Percentiles rank a stretch among this genome's conserved stretches.
Conservation (phyloP, 2,797 vertebrate species). For the Syngnathus acus region DNA sequence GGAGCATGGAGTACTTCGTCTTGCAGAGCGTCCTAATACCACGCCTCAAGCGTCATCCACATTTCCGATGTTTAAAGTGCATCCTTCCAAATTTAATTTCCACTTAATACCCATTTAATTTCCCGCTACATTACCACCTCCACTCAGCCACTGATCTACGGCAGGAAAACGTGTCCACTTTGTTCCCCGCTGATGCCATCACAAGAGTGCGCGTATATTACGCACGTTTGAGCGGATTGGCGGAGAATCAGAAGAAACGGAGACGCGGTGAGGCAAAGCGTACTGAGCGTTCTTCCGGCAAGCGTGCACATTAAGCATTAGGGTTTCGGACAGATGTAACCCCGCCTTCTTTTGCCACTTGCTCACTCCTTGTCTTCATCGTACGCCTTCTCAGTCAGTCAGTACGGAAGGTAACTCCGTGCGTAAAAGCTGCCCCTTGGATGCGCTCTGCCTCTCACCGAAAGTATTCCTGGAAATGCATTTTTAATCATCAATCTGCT, state of each 20-base stretch:
- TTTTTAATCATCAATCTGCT: not conserved
- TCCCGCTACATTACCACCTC: not conserved
- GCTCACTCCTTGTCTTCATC: constrained; percentile 25
- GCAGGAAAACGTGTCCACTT: not conserved
- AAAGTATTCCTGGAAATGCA: not conserved
- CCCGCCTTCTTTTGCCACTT: constrained; percentile 57
- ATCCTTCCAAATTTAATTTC: constrained; percentile 5
- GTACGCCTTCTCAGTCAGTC: constrained; percentile 21
- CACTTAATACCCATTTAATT: constrained; percentile 2
- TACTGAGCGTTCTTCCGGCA: not conserved
- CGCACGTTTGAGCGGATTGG: not conserved
- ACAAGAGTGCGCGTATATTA: not conserved
- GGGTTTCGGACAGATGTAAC: constrained; percentile 47
- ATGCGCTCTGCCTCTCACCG: not conserved
- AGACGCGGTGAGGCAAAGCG: not conserved
- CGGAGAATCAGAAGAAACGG: not conserved
- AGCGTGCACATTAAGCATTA: constrained; percentile 15
- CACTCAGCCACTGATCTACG: not conserved
- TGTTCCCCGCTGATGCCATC: not conserved
- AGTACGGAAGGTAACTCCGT: constrained; percentile 51
- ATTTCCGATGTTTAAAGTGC: not conserved
- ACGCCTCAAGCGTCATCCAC: not conserved
- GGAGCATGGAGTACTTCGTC: not conserved
- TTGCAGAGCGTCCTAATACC: not conserved
- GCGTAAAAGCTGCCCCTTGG: constrained; percentile 42